These are phyloP conservation scores for Drosophila lutescens DNA, from an alignment of 2,888 invertebrate genomes.

Conservation along the genomic window DNA sequence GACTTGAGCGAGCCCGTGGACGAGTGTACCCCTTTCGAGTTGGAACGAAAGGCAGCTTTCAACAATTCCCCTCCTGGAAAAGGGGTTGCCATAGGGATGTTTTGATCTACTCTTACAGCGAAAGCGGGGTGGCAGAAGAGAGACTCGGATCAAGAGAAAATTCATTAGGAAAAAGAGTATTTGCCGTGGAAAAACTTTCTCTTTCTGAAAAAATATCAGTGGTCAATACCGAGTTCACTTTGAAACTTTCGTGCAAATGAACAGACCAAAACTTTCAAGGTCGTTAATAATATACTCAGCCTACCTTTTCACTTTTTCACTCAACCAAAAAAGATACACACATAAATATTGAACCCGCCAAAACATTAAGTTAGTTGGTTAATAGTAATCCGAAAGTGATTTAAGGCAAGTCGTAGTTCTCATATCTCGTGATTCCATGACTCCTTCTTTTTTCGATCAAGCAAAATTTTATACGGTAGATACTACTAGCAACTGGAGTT, in stretches of 20 bases:
- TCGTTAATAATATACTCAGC: background rate
- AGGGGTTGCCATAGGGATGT: background rate
- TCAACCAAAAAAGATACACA: background rate
- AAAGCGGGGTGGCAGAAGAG: background rate
- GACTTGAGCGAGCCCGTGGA: background rate
- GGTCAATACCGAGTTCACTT: background rate
- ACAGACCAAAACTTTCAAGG: slow-evolving; percentile 2
- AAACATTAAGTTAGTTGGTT: background rate
- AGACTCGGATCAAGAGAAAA: background rate
- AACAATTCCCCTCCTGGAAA: slow-evolving; percentile 1
- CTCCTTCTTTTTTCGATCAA: no score
- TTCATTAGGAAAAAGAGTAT: background rate
- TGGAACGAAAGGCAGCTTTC: slow-evolving; percentile 1
- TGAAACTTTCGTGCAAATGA: slow-evolving; percentile 1
- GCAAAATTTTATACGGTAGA: no score
- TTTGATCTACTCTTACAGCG: background rate
- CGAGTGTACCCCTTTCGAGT: background rate
- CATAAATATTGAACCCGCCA: background rate
- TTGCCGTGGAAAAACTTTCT: background rate
- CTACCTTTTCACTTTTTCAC: background rate
- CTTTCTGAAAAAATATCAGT: slow-evolving; percentile 1
- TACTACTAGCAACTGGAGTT: no score
- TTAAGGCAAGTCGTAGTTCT: no score
- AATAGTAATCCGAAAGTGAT: no score
- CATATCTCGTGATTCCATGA: no score